phyloP scores from a whole-genome alignment of 2,113 vertebrate species.

The Petroica traversi region DNA sequence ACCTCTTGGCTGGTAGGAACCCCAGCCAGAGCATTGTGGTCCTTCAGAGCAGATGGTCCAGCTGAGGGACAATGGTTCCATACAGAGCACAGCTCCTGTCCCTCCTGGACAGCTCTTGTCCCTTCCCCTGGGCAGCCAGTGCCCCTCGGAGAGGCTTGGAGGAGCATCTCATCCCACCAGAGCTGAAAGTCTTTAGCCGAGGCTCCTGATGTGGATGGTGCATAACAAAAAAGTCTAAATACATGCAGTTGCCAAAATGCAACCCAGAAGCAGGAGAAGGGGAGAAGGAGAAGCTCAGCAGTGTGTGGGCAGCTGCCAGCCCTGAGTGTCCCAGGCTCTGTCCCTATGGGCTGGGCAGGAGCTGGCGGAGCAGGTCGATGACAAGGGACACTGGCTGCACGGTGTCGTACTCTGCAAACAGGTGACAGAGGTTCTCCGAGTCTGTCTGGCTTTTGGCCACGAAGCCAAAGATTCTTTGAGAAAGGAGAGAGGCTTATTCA shows the following conservation, averaged over 20 bases:
- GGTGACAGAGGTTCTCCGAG: conserved; percentile 86
- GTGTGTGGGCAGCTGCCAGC: not conserved
- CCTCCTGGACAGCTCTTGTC: rapidly evolving
- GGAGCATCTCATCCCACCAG: not conserved
- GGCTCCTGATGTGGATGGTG: not conserved
- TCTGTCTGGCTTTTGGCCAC: conserved; percentile 84
- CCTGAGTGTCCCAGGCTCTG: not conserved
- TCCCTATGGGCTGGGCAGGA: conserved; percentile 60
- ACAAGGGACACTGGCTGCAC: conserved; percentile 72
- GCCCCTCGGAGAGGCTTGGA: rapidly evolving
- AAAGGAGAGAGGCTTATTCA: not conserved
- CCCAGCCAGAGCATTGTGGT: not conserved
- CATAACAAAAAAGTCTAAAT: not conserved
- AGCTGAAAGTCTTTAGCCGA: not conserved
- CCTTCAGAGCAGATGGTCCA: not conserved
- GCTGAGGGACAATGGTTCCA: not conserved
- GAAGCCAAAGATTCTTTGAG: conserved; percentile 86
- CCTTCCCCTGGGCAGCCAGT: not conserved
- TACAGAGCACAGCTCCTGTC: not conserved
- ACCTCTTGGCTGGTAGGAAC: not conserved
- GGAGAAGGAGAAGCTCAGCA: not conserved
- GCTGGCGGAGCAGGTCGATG: conserved; percentile 69
- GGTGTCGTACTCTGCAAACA: conserved; percentile 86
- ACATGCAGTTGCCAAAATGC: not conserved
- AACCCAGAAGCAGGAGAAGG: not conserved